Evolutionary conservation across 2,113 vertebrate genomes (phyloP), one percentile per base, ranked within the genome.

Genomic region (Tursiops truncatus): DNA sequence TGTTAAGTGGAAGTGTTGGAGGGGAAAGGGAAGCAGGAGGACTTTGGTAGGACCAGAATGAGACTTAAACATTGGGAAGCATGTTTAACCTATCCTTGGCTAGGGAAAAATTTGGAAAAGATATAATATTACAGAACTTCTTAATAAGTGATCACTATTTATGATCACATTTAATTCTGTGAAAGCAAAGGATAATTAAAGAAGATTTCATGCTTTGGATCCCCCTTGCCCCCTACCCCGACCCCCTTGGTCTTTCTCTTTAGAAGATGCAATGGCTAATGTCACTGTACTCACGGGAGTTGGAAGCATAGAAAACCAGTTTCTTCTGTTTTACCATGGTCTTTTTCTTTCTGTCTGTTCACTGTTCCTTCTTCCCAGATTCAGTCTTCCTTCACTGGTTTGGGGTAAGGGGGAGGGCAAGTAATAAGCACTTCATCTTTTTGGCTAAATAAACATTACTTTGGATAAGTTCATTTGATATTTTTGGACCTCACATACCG

Each of bases 161-260:
- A 53, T 81, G 50, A 47, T 86, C 6, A 81, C 20, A 44, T 68
- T 91, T 90, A 93, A 73, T 89, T 98, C 11, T 93, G 26, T 92
- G 56, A 97, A 92, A 93, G 44, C 74, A 56, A 77, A 91, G 58
- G 26, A 23, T 93, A 96, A 38, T 36, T 58, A 47, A 76, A 62
- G 53, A 88, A 92, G 58, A 44, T 14, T 83, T 89, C 41, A 18
- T 83, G 11, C 25, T 95, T 6, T 63, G 28, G 82, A n/a, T 31
- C 26, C 17, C 6, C 13, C 3, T 7, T 25, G 8, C 20, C 50
- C 44, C 5, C 33, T 50, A 21, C 26, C 14, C 18, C 0, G 2
- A 0, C 23, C 10, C 47, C 44, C 36, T 77, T 81, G 4, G 3
- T 17, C 31, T 93, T 95, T 89, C 31, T 94, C n/a, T 91, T 91